phyloP scores from a whole-genome alignment of 2,113 vertebrate genomes.

The Nyctereutes procyonoides region DNA sequence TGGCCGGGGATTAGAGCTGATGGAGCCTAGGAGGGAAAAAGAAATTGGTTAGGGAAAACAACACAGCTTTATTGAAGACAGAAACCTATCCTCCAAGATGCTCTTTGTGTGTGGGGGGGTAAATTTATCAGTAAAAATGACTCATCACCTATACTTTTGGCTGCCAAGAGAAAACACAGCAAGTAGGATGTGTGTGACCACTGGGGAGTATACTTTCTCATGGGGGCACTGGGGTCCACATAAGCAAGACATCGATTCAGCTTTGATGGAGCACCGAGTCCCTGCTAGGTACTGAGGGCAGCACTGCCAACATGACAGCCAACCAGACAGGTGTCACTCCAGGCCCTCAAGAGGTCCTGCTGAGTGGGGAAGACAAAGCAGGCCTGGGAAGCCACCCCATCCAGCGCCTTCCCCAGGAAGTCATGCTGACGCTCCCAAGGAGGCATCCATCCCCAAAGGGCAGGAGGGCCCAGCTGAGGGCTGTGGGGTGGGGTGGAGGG shows the following conservation, averaged over 20 bases:
- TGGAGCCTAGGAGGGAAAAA: not conserved
- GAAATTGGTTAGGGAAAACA: not conserved
- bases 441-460: not conserved
- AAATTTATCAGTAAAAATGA: not conserved
- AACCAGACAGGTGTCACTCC: fast-evolving
- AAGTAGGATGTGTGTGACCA: not conserved
- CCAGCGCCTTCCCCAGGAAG: not conserved
- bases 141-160: not conserved
- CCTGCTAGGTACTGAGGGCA: fast-evolving
- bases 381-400: not conserved
- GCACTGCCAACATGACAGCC: not conserved
- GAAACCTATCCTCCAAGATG: slow-evolving; percentile 24
- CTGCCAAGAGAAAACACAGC: not conserved
- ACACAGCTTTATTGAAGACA: not conserved
- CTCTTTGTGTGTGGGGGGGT: not conserved
- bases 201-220: not conserved
- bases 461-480: no score
- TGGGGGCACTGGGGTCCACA: no score
- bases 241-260: not conserved
- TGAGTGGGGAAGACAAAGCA: not conserved
- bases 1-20: fast-evolving
- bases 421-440: not conserved
- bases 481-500: not conserved
- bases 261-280: not conserved
- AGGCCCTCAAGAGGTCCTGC: not conserved